These are phyloP conservation scores for Panulirus ornatus DNA, from an alignment of 1,140 invertebrate species.

Conservation along the genomic window DNA sequence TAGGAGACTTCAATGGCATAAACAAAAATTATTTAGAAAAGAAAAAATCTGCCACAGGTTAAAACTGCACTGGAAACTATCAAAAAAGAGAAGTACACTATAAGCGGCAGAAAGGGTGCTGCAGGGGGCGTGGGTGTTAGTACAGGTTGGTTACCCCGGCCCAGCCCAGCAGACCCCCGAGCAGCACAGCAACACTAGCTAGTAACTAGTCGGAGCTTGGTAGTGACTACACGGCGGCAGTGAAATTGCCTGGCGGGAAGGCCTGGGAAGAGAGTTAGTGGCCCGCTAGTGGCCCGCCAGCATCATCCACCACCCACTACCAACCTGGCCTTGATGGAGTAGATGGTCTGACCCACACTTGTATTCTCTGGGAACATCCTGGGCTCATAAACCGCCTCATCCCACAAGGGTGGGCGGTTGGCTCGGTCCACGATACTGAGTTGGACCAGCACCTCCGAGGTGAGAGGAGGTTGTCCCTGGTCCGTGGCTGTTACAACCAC, in stretches of 20 bases:
- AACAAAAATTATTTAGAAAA: constrained; percentile 67
- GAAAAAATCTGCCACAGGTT: constrained; percentile 72
- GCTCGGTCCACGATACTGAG: constrained; percentile 98
- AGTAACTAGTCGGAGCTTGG: constrained; percentile 68
- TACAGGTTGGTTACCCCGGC: constrained; percentile 63
- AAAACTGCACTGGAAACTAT: constrained; percentile 61
- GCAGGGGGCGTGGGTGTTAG: constrained; percentile 66
- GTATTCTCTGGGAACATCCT: constrained; percentile 98
- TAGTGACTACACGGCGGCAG: constrained; percentile 67
- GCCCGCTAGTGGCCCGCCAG: constrained; percentile 61
- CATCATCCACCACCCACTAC: constrained; percentile 79
- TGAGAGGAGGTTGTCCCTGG: constrained; percentile 88
- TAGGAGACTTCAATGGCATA: constrained; percentile 65
- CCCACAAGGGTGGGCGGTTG: constrained; percentile 98
- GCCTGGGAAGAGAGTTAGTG: constrained; percentile 62
- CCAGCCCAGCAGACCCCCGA: constrained; percentile 63
- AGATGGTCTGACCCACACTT: constrained; percentile 97
- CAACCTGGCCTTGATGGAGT: constrained; percentile 97
- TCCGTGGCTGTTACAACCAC: constrained; percentile 95
- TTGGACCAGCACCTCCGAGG: constrained; percentile 95
- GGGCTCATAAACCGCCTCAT: constrained; percentile 94
- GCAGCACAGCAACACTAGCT: constrained; percentile 72
- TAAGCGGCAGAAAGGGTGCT: constrained; percentile 68
- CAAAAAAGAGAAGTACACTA: constrained; percentile 67
- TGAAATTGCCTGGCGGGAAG: constrained; percentile 48